phyloP scores from a whole-genome alignment of 1,140 invertebrate genomes.

The Nilaparvata lugens region DNA sequence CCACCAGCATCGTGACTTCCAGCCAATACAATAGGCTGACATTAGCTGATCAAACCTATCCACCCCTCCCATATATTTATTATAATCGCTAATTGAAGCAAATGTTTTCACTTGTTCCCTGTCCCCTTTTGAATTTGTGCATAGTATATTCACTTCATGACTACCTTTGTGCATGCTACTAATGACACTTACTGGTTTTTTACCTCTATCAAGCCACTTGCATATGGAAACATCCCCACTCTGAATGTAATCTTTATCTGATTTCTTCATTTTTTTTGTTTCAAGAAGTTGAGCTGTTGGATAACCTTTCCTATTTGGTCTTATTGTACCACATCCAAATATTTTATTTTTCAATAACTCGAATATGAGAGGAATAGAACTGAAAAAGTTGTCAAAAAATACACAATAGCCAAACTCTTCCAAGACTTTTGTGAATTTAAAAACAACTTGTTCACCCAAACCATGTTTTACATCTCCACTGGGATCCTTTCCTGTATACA shows the following conservation, averaged over 20 bases:
- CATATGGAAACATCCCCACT: constrained; percentile 9
- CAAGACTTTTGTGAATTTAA: constrained; percentile 14
- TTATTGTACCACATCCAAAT: constrained; percentile 22
- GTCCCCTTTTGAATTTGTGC: constrained; percentile 8
- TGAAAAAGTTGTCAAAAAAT: constrained; percentile 22
- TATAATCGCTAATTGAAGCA: constrained; percentile 17
- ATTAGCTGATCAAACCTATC: constrained; percentile 22
- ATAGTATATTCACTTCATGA: not conserved
- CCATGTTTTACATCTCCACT: constrained; percentile 2
- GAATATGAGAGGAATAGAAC: constrained; percentile 3
- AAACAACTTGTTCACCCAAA: constrained; percentile 27
- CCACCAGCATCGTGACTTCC: constrained; percentile 15
- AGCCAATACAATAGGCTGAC: constrained; percentile 1
- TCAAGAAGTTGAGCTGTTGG: constrained; percentile 7
- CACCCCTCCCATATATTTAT: constrained; percentile 24
- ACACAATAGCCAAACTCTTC: constrained; percentile 17
- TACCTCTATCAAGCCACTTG: constrained; percentile 20
- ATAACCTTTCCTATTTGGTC: constrained; percentile 13
- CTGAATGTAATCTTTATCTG: not conserved
- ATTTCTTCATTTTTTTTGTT: constrained; percentile 15
- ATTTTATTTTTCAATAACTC: constrained; percentile 15
- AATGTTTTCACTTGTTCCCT: constrained; percentile 16
- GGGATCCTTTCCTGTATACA: constrained; percentile 26
- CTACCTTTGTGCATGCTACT: constrained; percentile 9
- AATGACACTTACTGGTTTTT: constrained; percentile 13